A percentile compares a stretch with the other conserved stretches of the same genome.
Conservation (phyloP, 2,888 invertebrate species). For the Criorhina ranunculi region DNA sequence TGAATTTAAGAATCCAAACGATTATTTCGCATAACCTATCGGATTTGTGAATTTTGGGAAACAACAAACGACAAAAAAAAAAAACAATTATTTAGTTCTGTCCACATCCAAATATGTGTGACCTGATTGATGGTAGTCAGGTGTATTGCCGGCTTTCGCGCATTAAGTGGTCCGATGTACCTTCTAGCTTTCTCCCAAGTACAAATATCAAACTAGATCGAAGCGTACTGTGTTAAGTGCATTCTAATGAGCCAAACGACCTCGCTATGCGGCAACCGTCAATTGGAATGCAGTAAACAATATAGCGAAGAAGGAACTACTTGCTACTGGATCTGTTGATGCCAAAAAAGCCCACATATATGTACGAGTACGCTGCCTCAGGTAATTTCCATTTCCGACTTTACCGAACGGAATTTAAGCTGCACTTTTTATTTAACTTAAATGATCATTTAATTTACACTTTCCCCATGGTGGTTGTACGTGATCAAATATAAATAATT, state of each 20-base stretch:
- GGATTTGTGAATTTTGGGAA: conserved; percentile 33
- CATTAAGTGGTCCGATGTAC: conserved; percentile 24
- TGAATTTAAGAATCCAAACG: too few species aligned
- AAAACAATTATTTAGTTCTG: conserved; percentile 23
- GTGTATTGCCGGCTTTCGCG: conserved; percentile 49
- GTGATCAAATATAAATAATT: conserved; percentile 64
- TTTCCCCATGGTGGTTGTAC: conserved; percentile 52
- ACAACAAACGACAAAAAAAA: conserved; percentile 11
- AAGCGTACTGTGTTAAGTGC: conserved; percentile 51
- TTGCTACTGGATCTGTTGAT: background rate
- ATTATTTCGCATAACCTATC: conserved; percentile 36
- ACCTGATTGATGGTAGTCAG: conserved; percentile 59
- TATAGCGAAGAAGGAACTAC: conserved; percentile 3
- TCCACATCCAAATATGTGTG: conserved; percentile 45
- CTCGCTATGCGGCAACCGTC: conserved; percentile 16
- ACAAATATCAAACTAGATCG: conserved; percentile 67
- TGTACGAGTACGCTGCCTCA: background rate
- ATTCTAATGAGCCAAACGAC: conserved; percentile 61
- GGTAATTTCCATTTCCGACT: conserved; percentile 36
- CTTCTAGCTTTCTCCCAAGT: conserved; percentile 66
- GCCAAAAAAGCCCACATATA: conserved; percentile 21
- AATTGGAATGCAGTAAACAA: conserved; percentile 1
- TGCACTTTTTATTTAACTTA: conserved; percentile 47
- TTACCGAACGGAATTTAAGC: conserved; percentile 27
- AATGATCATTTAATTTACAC: conserved; percentile 72